A percentile compares a stretch with the other conserved stretches of the same genome.
phyloP scores from a whole-genome alignment of 2,797 vertebrate genomes.

The Alcedo quadribrachys region DNA sequence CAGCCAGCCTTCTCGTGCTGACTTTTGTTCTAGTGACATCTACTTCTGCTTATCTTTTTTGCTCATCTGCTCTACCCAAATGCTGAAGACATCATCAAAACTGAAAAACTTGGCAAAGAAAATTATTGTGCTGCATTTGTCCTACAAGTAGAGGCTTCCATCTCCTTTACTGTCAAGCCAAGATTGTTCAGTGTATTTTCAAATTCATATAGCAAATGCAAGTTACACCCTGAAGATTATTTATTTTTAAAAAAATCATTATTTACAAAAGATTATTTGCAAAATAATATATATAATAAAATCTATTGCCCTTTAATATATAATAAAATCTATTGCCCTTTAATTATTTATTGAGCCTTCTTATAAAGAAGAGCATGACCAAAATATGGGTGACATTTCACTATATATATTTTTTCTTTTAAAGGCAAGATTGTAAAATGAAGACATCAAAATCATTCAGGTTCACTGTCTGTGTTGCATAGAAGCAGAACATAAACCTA shows the following conservation, averaged over 20 bases:
- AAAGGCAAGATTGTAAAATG: background rate
- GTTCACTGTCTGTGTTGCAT: background rate
- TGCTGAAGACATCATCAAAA: background rate
- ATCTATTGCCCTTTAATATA: background rate
- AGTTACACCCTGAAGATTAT: background rate
- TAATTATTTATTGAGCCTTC: background rate
- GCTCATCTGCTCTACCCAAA: background rate
- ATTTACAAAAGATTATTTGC: background rate
- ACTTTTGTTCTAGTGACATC: background rate
- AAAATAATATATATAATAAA: background rate
- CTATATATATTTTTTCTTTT: background rate
- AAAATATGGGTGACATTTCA: background rate
- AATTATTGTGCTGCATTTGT: background rate
- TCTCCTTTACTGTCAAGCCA: background rate
- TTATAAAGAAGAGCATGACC: background rate
- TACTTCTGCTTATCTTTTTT: constrained; percentile 1
- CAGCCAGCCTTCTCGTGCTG: background rate
- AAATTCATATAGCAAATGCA: background rate
- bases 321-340: background rate
- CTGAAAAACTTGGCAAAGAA: background rate
- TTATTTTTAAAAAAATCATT: background rate
- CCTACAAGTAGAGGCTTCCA: background rate
- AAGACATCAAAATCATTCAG: background rate
- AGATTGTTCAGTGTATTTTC: background rate
- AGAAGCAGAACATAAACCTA: background rate